Conservation (phyloP, 2,888 invertebrate genomes). For the Dugesia japonica region DNA sequence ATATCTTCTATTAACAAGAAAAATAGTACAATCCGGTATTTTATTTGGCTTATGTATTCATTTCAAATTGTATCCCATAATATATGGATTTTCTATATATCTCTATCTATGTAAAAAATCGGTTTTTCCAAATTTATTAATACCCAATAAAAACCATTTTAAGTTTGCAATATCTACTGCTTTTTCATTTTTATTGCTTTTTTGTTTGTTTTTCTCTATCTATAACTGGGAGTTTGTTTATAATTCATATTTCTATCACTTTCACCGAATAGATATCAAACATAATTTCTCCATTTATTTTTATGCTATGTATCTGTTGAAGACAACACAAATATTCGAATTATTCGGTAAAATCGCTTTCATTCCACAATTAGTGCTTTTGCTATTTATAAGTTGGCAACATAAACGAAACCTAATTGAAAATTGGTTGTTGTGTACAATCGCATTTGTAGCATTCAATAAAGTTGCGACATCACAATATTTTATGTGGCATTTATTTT, state of each 20-base stretch:
- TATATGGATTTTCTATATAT: constrained; percentile 55
- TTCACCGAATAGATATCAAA: constrained; percentile 66
- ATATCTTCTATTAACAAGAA: constrained; percentile 37
- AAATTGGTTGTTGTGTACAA: constrained; percentile 66
- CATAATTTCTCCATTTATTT: constrained; percentile 94
- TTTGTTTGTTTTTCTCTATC: constrained; percentile 48
- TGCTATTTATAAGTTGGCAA: constrained; percentile 39
- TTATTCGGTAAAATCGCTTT: constrained; percentile 55
- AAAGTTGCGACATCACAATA: constrained; percentile 72
- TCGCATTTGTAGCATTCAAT: constrained; percentile 76
- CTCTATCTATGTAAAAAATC: constrained; percentile 51
- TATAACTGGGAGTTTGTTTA: constrained; percentile 75
- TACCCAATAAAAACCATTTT: constrained; percentile 40
- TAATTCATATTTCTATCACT: constrained; percentile 78
- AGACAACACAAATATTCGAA: constrained; percentile 37
- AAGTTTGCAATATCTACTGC: constrained; percentile 55
- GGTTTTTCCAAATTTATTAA: constrained; percentile 36
- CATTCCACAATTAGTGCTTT: constrained; percentile 56
- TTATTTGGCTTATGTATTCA: constrained; percentile 53
- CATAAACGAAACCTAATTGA: constrained; percentile 58
- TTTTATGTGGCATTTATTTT: constrained; percentile 71
- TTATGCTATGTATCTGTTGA: constrained; percentile 69
- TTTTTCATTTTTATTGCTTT: constrained; percentile 53
- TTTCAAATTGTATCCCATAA: constrained; percentile 75
- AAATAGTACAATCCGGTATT: constrained; percentile 21